Base-by-base conservation (phyloP, 2,888 invertebrate genomes). In the Drosophila flavopinicola region DNA sequence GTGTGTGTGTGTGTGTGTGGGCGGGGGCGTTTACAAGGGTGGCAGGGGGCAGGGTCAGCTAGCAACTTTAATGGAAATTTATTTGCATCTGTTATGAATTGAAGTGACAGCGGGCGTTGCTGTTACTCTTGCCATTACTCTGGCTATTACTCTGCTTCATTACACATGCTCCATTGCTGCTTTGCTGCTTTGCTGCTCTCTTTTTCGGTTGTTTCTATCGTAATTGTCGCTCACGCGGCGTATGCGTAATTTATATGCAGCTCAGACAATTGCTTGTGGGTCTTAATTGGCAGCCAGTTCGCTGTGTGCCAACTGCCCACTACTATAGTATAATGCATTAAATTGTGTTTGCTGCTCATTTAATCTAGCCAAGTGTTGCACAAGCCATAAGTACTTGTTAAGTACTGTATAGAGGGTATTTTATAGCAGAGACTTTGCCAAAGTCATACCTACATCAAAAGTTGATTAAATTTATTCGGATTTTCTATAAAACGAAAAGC, bases 1-100 rank as follows among this genome's bases (percentile, higher is more conserved):
- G n/a, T n/a, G n/a, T n/a, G n/a, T n/a, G n/a, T n/a, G n/a, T n/a
- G n/a, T n/a, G n/a, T n/a, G n/a, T n/a, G n/a, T n/a, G n/a, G n/a
- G n/a, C n/a, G 20, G 17, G 4, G 15, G 33, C 6, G 5, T 10
- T 7, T 13, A 13, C 29, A 23, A 3, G 10, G 20, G 24, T 6
- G 32, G 45, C 25, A 11, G 6, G 27, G 29, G 35, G 24, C 39
- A 17, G 47, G 17, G 42, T 49, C 20, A 37, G 29, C 17, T 39
- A 3, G 13, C 54, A 71, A 66, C 68, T 73, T 78, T 82, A 85
- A 83, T 83, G 78, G 78, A 78, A 82, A 83, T 83, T 83, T 83
- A 83, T 83, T 75, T 83, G 83, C 83, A 87, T 78, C 82, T 87
- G 73, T 53, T 87, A 68, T 86, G 82, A 77, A 73, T 70, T 83